Conservation (phyloP, 23 tunicate species). For the Pegea sp. region DNA sequence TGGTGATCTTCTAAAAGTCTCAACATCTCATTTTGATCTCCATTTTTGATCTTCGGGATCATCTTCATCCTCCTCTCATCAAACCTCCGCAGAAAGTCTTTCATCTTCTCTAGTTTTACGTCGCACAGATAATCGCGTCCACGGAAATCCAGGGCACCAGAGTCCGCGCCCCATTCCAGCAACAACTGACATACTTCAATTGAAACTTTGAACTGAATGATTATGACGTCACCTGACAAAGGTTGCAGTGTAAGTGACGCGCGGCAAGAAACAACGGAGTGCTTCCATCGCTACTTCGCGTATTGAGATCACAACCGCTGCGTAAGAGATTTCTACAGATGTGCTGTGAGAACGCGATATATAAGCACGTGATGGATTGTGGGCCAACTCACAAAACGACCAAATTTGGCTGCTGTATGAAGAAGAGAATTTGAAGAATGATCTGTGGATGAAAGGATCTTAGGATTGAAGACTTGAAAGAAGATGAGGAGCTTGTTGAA, state of each 20-base stretch:
- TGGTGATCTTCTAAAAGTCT: too few species aligned
- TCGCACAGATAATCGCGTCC: slow-evolving; percentile 12
- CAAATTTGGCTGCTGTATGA: slow-evolving; percentile 60
- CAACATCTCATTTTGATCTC: too few species aligned
- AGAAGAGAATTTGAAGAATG: slow-evolving; percentile 40
- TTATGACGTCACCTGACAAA: slow-evolving; percentile 23
- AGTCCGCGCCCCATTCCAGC: slow-evolving; percentile 60
- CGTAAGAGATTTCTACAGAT: slow-evolving; percentile 50
- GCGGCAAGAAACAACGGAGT: slow-evolving; percentile 75
- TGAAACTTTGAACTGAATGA: not conserved
- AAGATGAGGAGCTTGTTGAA: slow-evolving; percentile 65
- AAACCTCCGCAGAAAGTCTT: too few species aligned
- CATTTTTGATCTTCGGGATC: too few species aligned
- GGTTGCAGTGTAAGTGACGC: slow-evolving; percentile 44
- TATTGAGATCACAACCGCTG: slow-evolving; percentile 43
- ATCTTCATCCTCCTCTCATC: too few species aligned
- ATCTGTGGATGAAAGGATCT: slow-evolving; percentile 35
- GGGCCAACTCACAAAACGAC: slow-evolving; percentile 55
- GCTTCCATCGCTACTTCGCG: slow-evolving; percentile 26
- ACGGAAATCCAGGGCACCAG: too few species aligned
- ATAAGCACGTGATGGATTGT: too few species aligned
- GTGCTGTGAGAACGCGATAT: slow-evolving; percentile 9
- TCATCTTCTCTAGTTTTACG: too few species aligned
- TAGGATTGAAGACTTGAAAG: slow-evolving; percentile 50
- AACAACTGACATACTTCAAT: slow-evolving; percentile 15